These are phyloP conservation scores for Mimas tiliae DNA, from an alignment of 2,888 invertebrate species.

Conservation along the genomic window DNA sequence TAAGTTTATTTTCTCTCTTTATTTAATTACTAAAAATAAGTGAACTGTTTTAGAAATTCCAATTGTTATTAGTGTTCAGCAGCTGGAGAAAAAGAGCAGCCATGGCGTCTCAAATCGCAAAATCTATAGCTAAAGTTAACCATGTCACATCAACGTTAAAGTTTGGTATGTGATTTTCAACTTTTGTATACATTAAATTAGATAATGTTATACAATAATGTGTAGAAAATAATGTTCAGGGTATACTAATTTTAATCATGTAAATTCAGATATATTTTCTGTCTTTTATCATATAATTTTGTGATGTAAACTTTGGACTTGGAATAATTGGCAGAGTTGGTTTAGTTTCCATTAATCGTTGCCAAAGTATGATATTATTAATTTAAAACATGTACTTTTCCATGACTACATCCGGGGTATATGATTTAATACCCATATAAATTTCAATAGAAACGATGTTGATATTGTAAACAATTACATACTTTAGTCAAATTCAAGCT, in stretches of 20 bases:
- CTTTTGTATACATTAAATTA: slow-evolving; percentile 22
- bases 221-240: neutral
- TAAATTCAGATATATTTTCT: neutral
- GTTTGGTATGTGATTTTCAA: slow-evolving; percentile 64
- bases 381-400: slow-evolving; percentile 26
- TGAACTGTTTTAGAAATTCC: slow-evolving; percentile 50
- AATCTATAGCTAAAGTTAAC: slow-evolving; percentile 70
- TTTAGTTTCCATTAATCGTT: slow-evolving; percentile 44
- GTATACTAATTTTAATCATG: too few species aligned
- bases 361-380: slow-evolving; percentile 45
- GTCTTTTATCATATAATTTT: neutral
- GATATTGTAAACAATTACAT: too few species aligned
- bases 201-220: too few species aligned
- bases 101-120: slow-evolving; percentile 79
- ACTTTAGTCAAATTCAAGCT: too few species aligned
- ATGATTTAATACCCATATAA: neutral
- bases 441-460: neutral
- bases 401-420: neutral
- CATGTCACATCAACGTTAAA: slow-evolving; percentile 68
- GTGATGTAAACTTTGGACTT: slow-evolving; percentile 68
- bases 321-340: slow-evolving; percentile 58
- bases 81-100: slow-evolving; percentile 43
- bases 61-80: slow-evolving; percentile 42
- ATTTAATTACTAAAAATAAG: slow-evolving; percentile 40
- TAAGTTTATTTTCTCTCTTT: slow-evolving; percentile 52